A percentile compares a stretch with the other conserved stretches of the same genome.
phyloP scores from a whole-genome alignment of 2,113 vertebrate species.

The Verasper variegatus region DNA sequence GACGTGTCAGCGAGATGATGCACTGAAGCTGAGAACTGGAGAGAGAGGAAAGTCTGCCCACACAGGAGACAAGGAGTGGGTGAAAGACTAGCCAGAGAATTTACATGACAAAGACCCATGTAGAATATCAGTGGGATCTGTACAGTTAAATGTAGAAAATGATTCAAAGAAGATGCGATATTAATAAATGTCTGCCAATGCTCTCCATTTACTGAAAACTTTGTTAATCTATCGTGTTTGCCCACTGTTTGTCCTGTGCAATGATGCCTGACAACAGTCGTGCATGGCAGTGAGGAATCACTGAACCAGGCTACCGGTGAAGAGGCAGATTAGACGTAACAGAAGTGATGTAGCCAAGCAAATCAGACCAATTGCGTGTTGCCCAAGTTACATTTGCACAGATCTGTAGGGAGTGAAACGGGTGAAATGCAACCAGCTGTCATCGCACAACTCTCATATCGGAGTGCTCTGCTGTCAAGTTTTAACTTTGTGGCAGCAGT shows the following conservation, averaged over 20 bases:
- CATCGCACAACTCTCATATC: not conserved
- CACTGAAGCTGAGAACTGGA: not conserved
- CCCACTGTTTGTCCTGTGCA: not conserved
- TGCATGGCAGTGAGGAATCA: not conserved
- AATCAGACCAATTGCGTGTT: not conserved
- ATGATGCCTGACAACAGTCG: not conserved
- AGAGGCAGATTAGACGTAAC: not conserved
- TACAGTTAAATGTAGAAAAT: not conserved
- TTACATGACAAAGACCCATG: conserved; percentile 77
- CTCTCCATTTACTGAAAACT: not conserved
- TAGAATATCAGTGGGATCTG: conserved; percentile 23
- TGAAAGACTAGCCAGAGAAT: conserved; percentile 56
- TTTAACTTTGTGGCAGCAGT: not conserved
- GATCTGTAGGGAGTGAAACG: not conserved
- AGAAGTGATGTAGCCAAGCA: not conserved
- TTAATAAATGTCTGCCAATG: not conserved
- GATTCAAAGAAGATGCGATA: not conserved
- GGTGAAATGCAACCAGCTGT: not conserved
- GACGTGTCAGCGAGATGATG: not conserved
- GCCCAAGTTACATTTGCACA: not conserved
- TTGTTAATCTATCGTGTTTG: no score
- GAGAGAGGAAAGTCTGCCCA: conserved; percentile 31
- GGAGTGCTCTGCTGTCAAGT: no score
- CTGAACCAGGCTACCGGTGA: not conserved
- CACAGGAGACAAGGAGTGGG: conserved; percentile 23